These are phyloP conservation scores for Aplochiton taeniatus DNA, from an alignment of 2,797 vertebrate genomes.

Conservation along the genomic window DNA sequence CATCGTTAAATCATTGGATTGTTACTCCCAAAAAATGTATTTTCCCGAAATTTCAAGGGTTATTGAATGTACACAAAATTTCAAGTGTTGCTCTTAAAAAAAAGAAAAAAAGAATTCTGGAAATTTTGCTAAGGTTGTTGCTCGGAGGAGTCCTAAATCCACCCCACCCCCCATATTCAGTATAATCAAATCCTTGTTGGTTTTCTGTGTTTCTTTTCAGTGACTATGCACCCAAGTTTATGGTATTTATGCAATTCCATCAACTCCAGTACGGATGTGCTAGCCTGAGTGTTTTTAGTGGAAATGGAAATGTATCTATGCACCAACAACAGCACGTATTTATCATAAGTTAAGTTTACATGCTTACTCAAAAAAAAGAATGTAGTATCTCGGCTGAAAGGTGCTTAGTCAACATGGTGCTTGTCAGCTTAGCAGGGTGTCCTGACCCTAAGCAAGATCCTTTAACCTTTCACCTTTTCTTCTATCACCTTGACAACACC, in stretches of 20 bases:
- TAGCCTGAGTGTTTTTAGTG: conserved; percentile 34
- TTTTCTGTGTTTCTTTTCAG: conserved; percentile 43
- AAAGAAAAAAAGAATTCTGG: not conserved
- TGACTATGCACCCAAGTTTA: conserved; percentile 72
- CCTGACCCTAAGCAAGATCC: not conserved
- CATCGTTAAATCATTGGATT: not conserved
- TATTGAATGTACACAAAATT: conserved; percentile 50
- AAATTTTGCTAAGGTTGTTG: too few relatives aligned
- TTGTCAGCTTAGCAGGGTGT: conserved; percentile 33
- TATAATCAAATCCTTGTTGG: conserved; percentile 22
- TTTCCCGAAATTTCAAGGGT: conserved; percentile 31
- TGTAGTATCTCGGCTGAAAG: conserved; percentile 24
- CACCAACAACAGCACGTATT: conserved; percentile 54
- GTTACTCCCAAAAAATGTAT: conserved; percentile 7
- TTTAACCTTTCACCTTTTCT: not conserved
- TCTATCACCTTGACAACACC: not conserved
- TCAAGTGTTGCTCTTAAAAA: conserved; percentile 26
- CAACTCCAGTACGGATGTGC: conserved; percentile 43
- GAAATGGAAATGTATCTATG: conserved; percentile 56
- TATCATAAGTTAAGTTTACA: conserved; percentile 42
- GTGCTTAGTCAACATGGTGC: conserved; percentile 53
- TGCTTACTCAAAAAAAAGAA: not conserved
- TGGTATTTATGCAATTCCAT: conserved; percentile 72
- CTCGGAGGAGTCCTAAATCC: too few relatives aligned
- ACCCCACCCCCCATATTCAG: not conserved